Evolutionary conservation across 2,888 invertebrate species (phyloP).

Genomic region (Bruchidius siliquastri): DNA sequence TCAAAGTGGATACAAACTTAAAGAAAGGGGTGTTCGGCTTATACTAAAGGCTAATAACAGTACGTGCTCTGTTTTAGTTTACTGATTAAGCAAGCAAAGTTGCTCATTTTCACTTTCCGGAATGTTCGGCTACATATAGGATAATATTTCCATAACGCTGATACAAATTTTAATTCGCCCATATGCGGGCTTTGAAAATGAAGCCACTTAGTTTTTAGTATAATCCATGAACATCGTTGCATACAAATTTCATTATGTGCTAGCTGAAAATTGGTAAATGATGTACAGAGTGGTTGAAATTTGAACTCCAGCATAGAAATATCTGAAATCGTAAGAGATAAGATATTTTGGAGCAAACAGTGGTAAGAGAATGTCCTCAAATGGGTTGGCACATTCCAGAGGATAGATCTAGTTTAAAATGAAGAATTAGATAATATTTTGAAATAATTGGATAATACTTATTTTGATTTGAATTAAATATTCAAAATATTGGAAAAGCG

Average conservation of each 20-base stretch:
- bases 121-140: not conserved
- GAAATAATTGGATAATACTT: too few relatives aligned
- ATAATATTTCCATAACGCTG: not conserved
- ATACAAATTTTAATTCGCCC: not conserved
- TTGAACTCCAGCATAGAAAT: too few relatives aligned
- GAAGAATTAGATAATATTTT: too few relatives aligned
- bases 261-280: too few relatives aligned
- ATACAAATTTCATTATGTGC: not conserved
- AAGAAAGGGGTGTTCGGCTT: not conserved
- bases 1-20: not conserved
- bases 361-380: too few relatives aligned
- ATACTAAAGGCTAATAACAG: not conserved
- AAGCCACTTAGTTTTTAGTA: not conserved
- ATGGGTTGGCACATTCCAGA: too few relatives aligned
- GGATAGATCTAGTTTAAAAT: too few relatives aligned
- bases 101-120: not conserved
- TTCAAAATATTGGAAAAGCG: too few relatives aligned
- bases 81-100: not conserved
- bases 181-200: not conserved
- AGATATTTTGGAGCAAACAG: too few relatives aligned
- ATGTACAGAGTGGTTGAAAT: too few relatives aligned
- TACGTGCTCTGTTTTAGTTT: not conserved
- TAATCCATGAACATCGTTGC: not conserved
- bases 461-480: too few relatives aligned
- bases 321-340: too few relatives aligned